Conservation (phyloP, 2,888 invertebrate genomes). For the Amphimallon solstitiale region DNA sequence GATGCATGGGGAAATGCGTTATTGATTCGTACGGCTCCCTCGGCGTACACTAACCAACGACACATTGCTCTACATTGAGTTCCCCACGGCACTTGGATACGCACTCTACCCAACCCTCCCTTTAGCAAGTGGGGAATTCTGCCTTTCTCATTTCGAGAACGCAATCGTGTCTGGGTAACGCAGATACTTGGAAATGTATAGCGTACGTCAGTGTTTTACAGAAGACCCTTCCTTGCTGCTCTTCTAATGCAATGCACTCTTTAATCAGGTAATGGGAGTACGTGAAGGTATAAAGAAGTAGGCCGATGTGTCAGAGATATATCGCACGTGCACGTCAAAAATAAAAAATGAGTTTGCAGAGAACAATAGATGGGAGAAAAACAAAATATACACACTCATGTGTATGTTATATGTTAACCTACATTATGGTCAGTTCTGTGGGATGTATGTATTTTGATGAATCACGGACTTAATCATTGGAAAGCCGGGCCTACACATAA, state of each 20-base stretch:
- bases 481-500: too few relatives aligned
- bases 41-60: slow-evolving; percentile 57
- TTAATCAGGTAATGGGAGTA: slow-evolving; percentile 31
- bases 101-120: too few relatives aligned
- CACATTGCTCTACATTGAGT: slow-evolving; percentile 59
- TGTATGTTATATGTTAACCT: too few relatives aligned
- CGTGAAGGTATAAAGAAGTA: slow-evolving; percentile 14
- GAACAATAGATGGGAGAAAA: too few relatives aligned
- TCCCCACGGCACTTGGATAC: slow-evolving; percentile 28
- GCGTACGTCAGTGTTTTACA: slow-evolving; percentile 1
- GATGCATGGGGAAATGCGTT: slow-evolving; percentile 56
- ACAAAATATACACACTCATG: too few relatives aligned
- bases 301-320: slow-evolving; percentile 21
- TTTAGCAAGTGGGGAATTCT: slow-evolving; percentile 1
- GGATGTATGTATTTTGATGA: too few relatives aligned
- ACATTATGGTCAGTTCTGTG: too few relatives aligned
- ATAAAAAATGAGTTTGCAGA: too few relatives aligned
- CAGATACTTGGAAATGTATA: not conserved
- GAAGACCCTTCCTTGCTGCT: slow-evolving; percentile 7
- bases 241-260: slow-evolving; percentile 11
- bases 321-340: not conserved
- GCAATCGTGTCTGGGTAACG: slow-evolving; percentile 9
- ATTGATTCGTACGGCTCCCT: slow-evolving; percentile 55
- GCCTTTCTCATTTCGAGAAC: slow-evolving; percentile 18
- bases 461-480: too few relatives aligned